Percentiles rank a stretch among this genome's conserved stretches.
These are phyloP conservation scores for Saccostrea glomerata DNA, from an alignment of 1,140 invertebrate genomes.

Conservation along the genomic window DNA sequence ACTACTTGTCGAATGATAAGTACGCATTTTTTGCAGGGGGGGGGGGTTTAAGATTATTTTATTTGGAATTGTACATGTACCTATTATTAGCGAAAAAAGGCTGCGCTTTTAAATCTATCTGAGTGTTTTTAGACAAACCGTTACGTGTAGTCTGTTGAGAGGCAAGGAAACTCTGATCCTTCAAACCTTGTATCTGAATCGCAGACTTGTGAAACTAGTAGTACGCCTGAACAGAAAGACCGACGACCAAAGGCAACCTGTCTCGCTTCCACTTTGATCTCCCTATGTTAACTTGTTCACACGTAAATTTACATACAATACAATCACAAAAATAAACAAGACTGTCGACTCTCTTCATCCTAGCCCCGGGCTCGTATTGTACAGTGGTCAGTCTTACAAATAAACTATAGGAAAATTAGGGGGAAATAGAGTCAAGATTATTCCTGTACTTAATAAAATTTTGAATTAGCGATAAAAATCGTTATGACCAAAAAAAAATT, in stretches of 20 bases:
- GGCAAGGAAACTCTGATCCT: slow-evolving; percentile 21
- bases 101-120: no score
- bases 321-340: slow-evolving; percentile 34
- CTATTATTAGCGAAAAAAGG: no score
- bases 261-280: slow-evolving; percentile 14
- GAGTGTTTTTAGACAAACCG: neutral
- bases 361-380: neutral
- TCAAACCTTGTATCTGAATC: neutral
- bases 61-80: no score
- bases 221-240: neutral
- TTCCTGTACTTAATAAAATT: no score
- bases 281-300: slow-evolving; percentile 20
- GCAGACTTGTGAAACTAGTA: slow-evolving; percentile 31
- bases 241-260: slow-evolving; percentile 12
- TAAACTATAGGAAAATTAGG: no score
- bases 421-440: no score
- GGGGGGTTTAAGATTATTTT: no score
- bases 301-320: slow-evolving; percentile 17
- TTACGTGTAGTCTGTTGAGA: neutral
- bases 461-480: no score
- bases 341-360: slow-evolving; percentile 13
- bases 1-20: no score
- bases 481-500: no score
- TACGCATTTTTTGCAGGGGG: no score
- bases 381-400: neutral